Percentiles rank a stretch among this genome's conserved stretches.
Evolutionary conservation across 1,140 invertebrate species (phyloP).

Genomic region (Adelges cooleyi): DNA sequence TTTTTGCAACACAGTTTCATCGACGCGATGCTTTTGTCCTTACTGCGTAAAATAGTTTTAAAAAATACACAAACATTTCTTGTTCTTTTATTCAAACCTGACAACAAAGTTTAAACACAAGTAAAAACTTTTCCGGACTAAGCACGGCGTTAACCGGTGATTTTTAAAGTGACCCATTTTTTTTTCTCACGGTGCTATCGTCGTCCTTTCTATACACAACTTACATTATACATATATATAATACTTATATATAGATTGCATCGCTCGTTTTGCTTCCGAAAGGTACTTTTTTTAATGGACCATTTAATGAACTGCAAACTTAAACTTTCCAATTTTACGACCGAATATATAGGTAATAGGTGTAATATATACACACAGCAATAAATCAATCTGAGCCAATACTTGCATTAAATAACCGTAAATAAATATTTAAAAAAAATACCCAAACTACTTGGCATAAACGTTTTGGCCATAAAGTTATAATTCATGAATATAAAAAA

Average conservation of each 20-base stretch:
- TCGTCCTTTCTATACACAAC: not conserved
- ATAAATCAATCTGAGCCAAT: conserved; percentile 11
- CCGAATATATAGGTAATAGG: not conserved
- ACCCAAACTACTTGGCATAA: no score
- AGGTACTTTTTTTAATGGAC: not conserved
- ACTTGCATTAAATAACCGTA: not conserved
- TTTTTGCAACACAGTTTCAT: no score
- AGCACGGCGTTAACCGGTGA: not conserved
- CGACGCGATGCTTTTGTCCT: no score
- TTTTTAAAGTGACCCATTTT: conserved; percentile 1
- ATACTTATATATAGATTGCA: not conserved
- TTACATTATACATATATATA: not conserved
- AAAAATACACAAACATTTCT: not conserved
- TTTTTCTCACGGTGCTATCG: not conserved
- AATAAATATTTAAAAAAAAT: no score
- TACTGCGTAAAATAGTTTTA: no score
- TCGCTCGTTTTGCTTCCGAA: not conserved
- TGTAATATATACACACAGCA: no score
- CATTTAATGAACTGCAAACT: conserved; percentile 16
- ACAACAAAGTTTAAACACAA: not conserved
- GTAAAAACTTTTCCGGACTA: conserved; percentile 5
- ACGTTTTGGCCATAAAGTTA: no score
- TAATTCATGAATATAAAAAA: no score
- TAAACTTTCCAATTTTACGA: not conserved
- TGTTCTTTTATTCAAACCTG: not conserved